Conservation (phyloP, 2,113 vertebrate species). For the Noturus placidus region DNA sequence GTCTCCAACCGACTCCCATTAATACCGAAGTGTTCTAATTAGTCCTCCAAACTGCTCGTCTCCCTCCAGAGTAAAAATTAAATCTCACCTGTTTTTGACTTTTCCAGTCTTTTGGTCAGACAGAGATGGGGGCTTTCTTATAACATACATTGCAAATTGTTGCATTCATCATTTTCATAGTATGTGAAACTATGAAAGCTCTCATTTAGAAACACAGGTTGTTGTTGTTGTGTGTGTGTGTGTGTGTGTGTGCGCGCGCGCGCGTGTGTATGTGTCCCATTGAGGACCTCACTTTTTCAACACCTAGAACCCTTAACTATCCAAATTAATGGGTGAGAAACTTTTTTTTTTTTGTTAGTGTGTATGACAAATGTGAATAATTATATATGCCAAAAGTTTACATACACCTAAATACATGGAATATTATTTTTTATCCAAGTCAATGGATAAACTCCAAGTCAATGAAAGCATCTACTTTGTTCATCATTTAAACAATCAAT, state of each 20-base stretch:
- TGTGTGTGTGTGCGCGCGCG: no score
- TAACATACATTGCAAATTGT: not conserved
- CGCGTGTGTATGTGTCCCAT: not conserved
- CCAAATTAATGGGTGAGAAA: not conserved
- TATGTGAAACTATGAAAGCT: not conserved
- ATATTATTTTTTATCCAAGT: no score
- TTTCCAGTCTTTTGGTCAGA: not conserved
- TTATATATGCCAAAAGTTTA: not conserved
- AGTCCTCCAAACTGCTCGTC: conserved; percentile 69
- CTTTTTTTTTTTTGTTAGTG: not conserved
- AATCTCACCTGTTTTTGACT: conserved; percentile 16
- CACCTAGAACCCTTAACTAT: not conserved
- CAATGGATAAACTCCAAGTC: not conserved
- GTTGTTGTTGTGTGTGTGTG: no score
- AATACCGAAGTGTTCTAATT: conserved; percentile 28
- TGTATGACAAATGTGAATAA: not conserved
- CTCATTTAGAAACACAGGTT: not conserved
- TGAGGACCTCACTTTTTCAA: not conserved
- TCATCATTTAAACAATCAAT: not conserved
- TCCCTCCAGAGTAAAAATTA: not conserved
- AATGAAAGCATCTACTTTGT: not conserved
- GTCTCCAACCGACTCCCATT: conserved; percentile 54
- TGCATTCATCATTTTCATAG: not conserved
- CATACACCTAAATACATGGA: not conserved
- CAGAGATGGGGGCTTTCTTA: not conserved